Evolutionary conservation across 2,113 vertebrate species (phyloP).

Genomic region (Podiceps cristatus): DNA sequence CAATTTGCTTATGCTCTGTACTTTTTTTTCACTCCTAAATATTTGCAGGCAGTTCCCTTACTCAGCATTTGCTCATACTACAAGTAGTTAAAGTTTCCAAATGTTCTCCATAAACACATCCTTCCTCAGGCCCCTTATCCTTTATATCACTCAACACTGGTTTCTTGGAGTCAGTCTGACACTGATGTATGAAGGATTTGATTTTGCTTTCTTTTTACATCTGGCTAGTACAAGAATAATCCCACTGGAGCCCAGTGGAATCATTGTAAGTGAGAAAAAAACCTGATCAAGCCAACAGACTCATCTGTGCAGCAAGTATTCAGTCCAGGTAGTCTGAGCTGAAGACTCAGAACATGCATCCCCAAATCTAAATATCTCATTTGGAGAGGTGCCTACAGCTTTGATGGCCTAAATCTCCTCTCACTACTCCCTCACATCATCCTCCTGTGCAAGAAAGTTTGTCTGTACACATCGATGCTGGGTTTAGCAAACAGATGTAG

Average conservation of each 20-base stretch:
- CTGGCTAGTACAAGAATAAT: conserved; percentile 48
- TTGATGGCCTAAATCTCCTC: background rate
- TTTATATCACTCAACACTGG: conserved; percentile 61
- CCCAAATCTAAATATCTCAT: background rate
- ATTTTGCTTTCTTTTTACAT: conserved; percentile 64
- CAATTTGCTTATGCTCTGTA: background rate
- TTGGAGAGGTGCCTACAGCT: background rate
- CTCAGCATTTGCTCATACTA: background rate
- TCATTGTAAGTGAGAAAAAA: conserved; percentile 15
- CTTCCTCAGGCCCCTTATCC: conserved; percentile 59
- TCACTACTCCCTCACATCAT: background rate
- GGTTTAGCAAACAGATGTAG: background rate
- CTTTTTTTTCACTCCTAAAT: background rate
- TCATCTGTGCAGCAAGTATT: background rate
- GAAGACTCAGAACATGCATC: background rate
- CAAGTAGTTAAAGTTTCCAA: conserved; percentile 60
- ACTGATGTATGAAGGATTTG: conserved; percentile 59
- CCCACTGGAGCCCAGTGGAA: conserved; percentile 33
- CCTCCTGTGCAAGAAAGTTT: background rate
- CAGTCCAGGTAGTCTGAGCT: background rate
- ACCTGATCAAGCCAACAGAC: background rate
- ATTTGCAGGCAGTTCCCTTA: background rate
- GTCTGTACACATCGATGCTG: background rate
- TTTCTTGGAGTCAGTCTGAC: conserved; percentile 60
- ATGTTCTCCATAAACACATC: conserved; percentile 63